Evolutionary conservation across 1,140 invertebrate species (phyloP).

Genomic region (Kradibia gibbosae): DNA sequence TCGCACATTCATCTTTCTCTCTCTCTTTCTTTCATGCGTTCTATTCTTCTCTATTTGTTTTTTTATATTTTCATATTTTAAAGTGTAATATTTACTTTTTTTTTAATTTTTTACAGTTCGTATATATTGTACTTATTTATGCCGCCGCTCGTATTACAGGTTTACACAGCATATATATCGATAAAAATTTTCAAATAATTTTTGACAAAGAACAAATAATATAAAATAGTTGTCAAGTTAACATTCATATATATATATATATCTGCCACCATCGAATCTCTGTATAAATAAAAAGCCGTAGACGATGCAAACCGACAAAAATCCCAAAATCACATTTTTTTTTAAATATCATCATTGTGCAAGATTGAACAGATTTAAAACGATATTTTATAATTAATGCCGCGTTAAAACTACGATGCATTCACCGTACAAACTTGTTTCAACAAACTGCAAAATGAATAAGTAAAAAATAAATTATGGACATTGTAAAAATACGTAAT

Average conservation of each 20-base stretch:
- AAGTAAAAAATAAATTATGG: slow-evolving; percentile 48
- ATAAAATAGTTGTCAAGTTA: slow-evolving; percentile 30
- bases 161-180: slow-evolving; percentile 39
- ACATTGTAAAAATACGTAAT: slow-evolving; percentile 9
- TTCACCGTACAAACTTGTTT: slow-evolving; percentile 32
- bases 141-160: slow-evolving; percentile 35
- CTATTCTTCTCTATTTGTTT: slow-evolving; percentile 9
- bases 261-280: slow-evolving; percentile 27
- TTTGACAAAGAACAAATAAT: slow-evolving; percentile 32
- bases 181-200: slow-evolving; percentile 25
- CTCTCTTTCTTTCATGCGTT: neutral
- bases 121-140: slow-evolving; percentile 46
- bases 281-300: slow-evolving; percentile 16
- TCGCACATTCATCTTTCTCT: neutral
- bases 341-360: slow-evolving; percentile 29
- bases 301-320: slow-evolving; percentile 25
- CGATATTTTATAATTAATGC: slow-evolving; percentile 22
- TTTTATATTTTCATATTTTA: slow-evolving; percentile 36
- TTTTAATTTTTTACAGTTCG: slow-evolving; percentile 33
- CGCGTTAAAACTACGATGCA: slow-evolving; percentile 46
- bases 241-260: slow-evolving; percentile 1
- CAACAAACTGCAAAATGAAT: slow-evolving; percentile 43
- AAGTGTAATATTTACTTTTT: slow-evolving; percentile 30
- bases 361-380: slow-evolving; percentile 5
- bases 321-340: slow-evolving; percentile 20